A percentile compares a stretch with the other conserved stretches of the same genome.
Evolutionary conservation across 2,888 invertebrate species (phyloP).

Genomic region (Tortrix viridana): DNA sequence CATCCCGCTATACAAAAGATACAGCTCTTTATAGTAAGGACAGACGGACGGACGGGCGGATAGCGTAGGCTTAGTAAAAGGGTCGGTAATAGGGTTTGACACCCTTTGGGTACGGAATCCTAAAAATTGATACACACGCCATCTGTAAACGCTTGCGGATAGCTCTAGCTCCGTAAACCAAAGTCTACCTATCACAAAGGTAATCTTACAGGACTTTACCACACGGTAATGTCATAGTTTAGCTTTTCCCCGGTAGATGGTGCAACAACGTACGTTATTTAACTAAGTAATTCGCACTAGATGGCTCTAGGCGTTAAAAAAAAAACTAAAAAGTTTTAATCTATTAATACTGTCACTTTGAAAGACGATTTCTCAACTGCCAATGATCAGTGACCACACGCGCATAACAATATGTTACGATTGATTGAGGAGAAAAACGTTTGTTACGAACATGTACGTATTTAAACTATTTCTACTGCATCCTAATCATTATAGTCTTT

Average conservation of each 20-base stretch:
- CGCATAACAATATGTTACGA: conserved; percentile 41
- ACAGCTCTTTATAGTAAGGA: no score
- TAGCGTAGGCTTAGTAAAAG: no score
- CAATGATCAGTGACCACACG: conserved; percentile 19
- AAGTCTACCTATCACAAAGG: background rate
- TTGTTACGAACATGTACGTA: conserved; percentile 49
- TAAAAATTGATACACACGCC: conserved; percentile 7
- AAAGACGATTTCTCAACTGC: conserved; percentile 22
- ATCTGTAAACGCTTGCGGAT: background rate
- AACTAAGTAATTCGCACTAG: conserved; percentile 24
- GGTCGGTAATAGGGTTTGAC: no score
- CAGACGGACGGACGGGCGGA: no score
- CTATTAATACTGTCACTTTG: conserved; percentile 29
- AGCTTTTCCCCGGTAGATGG: conserved; percentile 5
- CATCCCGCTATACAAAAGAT: no score
- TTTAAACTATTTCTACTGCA: conserved; percentile 1
- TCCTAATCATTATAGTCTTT: background rate
- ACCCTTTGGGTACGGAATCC: no score
- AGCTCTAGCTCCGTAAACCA: background rate
- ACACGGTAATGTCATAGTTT: background rate
- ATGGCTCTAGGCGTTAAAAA: conserved; percentile 38
- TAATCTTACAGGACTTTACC: background rate
- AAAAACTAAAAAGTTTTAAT: conserved; percentile 28
- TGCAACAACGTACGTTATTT: background rate
- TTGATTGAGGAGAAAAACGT: conserved; percentile 50